Evolutionary conservation across 2,888 invertebrate genomes (phyloP).

Genomic region (Drosophila ezoana): DNA sequence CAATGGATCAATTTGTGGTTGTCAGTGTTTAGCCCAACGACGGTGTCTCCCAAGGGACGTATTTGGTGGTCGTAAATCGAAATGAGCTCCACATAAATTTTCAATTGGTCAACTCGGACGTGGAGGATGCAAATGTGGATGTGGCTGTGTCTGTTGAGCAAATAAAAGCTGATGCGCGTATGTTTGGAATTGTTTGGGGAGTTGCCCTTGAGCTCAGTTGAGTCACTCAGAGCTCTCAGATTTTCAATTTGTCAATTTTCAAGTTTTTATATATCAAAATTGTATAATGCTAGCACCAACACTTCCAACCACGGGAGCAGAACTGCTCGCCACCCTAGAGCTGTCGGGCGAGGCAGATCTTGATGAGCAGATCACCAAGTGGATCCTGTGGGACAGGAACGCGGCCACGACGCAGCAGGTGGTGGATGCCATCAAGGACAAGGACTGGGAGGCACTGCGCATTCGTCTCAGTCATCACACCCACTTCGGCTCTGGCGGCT

Average conservation of each 20-base stretch:
- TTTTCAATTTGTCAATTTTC: slow-evolving; percentile 4
- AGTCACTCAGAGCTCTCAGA: slow-evolving; percentile 1
- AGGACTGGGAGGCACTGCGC: slow-evolving; percentile 86
- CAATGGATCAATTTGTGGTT: slow-evolving; percentile 77
- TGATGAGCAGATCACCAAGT: slow-evolving; percentile 89
- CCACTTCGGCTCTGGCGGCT: slow-evolving; percentile 96
- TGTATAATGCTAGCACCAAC: slow-evolving; percentile 33
- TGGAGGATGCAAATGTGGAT: slow-evolving; percentile 14
- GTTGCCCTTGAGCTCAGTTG: slow-evolving; percentile 8
- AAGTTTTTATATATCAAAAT: slow-evolving; percentile 25
- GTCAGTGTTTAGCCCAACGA: slow-evolving; percentile 61
- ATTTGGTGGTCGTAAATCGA: slow-evolving; percentile 78
- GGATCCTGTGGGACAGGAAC: slow-evolving; percentile 92
- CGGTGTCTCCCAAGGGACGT: slow-evolving; percentile 52
- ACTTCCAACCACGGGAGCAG: slow-evolving; percentile 29
- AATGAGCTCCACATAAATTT: slow-evolving; percentile 76
- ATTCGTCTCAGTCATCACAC: slow-evolving; percentile 89
- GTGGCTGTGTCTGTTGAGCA: slow-evolving; percentile 8
- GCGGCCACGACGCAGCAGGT: slow-evolving; percentile 89
- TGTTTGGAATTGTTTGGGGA: neutral
- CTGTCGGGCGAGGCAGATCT: slow-evolving; percentile 85
- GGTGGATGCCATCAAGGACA: slow-evolving; percentile 86
- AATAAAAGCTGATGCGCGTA: neutral
- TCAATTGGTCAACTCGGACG: slow-evolving; percentile 65
- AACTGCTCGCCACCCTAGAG: slow-evolving; percentile 42